These are phyloP conservation scores for Standfussiana lucernea DNA, from an alignment of 2,888 invertebrate species.

Conservation along the genomic window DNA sequence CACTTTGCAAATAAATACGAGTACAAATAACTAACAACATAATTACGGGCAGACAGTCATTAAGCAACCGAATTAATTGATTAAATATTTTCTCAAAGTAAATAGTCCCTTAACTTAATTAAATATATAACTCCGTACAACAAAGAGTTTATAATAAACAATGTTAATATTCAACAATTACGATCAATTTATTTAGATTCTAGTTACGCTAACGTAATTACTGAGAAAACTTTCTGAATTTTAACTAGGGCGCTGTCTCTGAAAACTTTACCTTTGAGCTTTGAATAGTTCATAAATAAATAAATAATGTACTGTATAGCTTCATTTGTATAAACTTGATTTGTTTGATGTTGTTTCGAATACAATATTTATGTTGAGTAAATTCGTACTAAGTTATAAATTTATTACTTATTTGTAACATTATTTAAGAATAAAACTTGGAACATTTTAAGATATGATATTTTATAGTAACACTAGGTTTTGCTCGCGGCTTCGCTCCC, in stretches of 20 bases:
- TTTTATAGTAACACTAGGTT: not conserved
- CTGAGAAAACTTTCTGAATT: conserved; percentile 40
- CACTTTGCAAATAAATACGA: no score
- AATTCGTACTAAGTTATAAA: conserved; percentile 5
- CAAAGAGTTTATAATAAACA: conserved; percentile 15
- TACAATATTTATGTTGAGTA: conserved; percentile 30
- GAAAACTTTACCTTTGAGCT: conserved; percentile 29
- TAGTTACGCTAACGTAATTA: conserved; percentile 43
- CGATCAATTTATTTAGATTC: conserved; percentile 41
- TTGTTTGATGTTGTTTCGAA: conserved; percentile 30
- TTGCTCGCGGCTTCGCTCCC: no score
- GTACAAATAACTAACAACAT: no score
- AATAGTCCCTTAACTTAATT: not conserved
- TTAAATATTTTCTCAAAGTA: not conserved
- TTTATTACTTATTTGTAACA: not conserved
- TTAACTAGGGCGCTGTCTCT: conserved; percentile 34
- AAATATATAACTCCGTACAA: not conserved
- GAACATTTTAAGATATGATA: not conserved
- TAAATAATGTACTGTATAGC: conserved; percentile 15
- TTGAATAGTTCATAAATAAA: conserved; percentile 34
- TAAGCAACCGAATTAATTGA: not conserved
- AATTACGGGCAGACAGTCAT: not conserved
- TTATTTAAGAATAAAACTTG: not conserved
- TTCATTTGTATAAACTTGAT: conserved; percentile 22
- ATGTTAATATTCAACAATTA: conserved; percentile 44